Conservation (phyloP, 2,113 vertebrate genomes). For the Sander lucioperca region DNA sequence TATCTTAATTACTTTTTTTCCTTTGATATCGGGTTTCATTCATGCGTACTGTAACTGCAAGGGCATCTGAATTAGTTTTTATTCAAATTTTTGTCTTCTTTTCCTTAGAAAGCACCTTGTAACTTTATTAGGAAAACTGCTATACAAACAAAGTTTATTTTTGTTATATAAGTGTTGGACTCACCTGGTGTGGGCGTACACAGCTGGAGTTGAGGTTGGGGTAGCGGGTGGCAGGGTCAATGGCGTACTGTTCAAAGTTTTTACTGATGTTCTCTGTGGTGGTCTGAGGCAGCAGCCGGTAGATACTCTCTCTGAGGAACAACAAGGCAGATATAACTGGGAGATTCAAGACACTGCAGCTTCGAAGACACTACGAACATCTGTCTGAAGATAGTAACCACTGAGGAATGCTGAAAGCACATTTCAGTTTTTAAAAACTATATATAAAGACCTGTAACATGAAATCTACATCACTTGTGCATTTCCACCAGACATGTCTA, state of each 20-base stretch:
- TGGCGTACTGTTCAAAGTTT: constrained; percentile 95
- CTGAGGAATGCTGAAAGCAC: not conserved
- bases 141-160: too few relatives aligned
- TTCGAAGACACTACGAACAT: not conserved
- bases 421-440: not conserved
- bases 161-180: not conserved
- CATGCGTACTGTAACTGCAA: too few relatives aligned
- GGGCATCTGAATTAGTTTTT: too few relatives aligned
- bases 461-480: not conserved
- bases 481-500: not conserved
- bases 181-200: constrained; percentile 93
- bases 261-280: constrained; percentile 97
- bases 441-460: not conserved
- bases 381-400: not conserved
- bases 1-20: too few relatives aligned
- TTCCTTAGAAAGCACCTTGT: too few relatives aligned
- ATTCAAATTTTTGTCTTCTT: too few relatives aligned
- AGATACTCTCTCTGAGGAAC: constrained; percentile 90
- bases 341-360: not conserved
- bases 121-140: too few relatives aligned
- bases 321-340: not conserved
- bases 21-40: too few relatives aligned
- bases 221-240: constrained; percentile 93
- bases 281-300: constrained; percentile 95
- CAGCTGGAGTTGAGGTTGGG: constrained; percentile 94